A percentile compares a stretch with the other conserved stretches of the same genome.
Evolutionary conservation across 2,888 invertebrate species (phyloP).

Genomic region (Andrena minutula): DNA sequence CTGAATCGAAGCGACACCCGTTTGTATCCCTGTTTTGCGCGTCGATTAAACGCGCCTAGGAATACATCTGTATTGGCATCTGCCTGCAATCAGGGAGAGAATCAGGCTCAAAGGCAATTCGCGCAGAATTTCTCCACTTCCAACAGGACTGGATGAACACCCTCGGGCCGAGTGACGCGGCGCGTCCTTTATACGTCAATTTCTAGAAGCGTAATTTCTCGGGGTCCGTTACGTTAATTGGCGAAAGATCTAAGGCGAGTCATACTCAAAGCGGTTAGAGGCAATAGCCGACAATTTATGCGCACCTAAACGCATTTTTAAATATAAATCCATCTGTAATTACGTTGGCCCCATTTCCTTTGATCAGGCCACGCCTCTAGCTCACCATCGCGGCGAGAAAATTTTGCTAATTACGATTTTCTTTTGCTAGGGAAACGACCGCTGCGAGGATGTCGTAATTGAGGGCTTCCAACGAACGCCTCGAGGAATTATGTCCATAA

Average conservation of each 20-base stretch:
- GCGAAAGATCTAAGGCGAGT: conserved; percentile 55
- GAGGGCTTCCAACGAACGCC: conserved; percentile 37
- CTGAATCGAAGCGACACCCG: conserved; percentile 6
- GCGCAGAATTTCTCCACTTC: conserved; percentile 57
- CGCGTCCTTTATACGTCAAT: conserved; percentile 57
- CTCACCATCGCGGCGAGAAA: conserved; percentile 30
- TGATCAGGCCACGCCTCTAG: conserved; percentile 44
- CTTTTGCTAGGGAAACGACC: conserved; percentile 12
- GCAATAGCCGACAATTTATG: conserved; percentile 44
- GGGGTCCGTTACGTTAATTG: conserved; percentile 63
- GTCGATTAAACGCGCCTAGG: conserved; percentile 54
- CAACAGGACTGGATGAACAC: conserved; percentile 56
- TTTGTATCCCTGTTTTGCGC: conserved; percentile 28
- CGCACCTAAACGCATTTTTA: conserved; percentile 42
- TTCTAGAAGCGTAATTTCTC: conserved; percentile 56
- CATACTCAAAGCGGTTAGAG: conserved; percentile 48
- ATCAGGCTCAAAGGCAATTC: conserved; percentile 56
- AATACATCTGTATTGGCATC: conserved; percentile 14
- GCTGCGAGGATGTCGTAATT: conserved; percentile 45
- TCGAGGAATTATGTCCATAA: conserved; percentile 43
- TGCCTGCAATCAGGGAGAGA: conserved; percentile 61
- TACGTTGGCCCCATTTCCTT: conserved; percentile 45
- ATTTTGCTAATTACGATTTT: conserved; percentile 57
- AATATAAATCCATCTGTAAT: conserved; percentile 57
- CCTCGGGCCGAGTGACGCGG: conserved; percentile 45